Evolutionary conservation across 2,888 invertebrate species (phyloP).

Genomic region (Taphrorychus bicolor): DNA sequence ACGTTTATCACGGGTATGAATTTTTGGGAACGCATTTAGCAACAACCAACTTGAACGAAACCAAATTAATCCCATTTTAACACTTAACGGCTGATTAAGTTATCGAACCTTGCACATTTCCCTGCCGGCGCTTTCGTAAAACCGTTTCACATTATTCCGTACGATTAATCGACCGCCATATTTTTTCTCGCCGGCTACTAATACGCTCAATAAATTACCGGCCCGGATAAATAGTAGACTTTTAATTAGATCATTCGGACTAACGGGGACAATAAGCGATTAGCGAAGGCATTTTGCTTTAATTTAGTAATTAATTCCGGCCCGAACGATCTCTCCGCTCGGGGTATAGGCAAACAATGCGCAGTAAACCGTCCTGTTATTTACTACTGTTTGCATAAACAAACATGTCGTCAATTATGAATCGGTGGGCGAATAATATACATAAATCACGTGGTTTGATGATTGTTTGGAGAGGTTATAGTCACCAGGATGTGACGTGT

Average conservation of each 20-base stretch:
- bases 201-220: constrained; percentile 2
- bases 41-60: neutral
- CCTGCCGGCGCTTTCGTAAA: neutral
- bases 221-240: neutral
- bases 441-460: neutral
- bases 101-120: neutral
- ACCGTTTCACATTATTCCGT: constrained; percentile 1
- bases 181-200: no score
- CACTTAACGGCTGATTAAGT: neutral
- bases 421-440: constrained; percentile 18
- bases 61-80: neutral
- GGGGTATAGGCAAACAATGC: constrained; percentile 25
- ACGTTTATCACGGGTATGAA: no score
- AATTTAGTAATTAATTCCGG: constrained; percentile 26
- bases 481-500: neutral
- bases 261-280: constrained; percentile 14
- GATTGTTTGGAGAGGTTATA: neutral
- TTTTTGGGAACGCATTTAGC: neutral
- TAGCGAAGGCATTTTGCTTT: constrained; percentile 2
- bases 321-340: no score
- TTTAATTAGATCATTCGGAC: constrained; percentile 16
- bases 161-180: neutral
- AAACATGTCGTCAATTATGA: constrained; percentile 19
- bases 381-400: constrained; percentile 29
- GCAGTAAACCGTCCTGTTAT: constrained; percentile 19